Conservation (phyloP, 2,113 vertebrate species). For the Salminus brasiliensis region DNA sequence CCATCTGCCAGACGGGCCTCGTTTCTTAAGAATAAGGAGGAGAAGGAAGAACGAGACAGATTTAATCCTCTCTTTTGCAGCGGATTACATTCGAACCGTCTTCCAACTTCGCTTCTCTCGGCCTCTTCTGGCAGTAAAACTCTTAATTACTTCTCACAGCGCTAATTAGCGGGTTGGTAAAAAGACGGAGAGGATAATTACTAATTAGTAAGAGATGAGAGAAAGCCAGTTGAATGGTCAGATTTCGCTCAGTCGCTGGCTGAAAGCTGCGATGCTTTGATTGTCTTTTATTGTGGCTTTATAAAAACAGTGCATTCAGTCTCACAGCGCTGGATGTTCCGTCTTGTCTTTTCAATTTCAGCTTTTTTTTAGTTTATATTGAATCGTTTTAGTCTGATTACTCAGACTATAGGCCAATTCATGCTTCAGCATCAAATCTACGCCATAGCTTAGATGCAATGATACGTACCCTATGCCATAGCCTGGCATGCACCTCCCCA, state of each 20-base stretch:
- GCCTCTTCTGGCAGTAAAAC: conserved; percentile 36
- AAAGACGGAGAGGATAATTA: conserved; percentile 40
- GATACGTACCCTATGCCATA: no score
- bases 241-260: conserved; percentile 3
- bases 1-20: background rate
- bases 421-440: no score
- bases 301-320: background rate
- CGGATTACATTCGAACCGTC: background rate
- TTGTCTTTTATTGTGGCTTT: background rate
- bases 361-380: no score
- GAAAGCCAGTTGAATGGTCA: conserved; percentile 24
- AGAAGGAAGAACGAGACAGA: background rate
- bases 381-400: no score
- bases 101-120: background rate
- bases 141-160: conserved; percentile 48
- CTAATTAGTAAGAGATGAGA: conserved; percentile 40
- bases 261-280: background rate
- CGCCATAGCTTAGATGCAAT: no score
- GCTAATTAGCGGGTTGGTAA: conserved; percentile 44
- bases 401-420: no score
- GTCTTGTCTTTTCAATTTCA: no score
- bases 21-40: conserved; percentile 27
- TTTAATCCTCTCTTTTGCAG: conserved; percentile 19
- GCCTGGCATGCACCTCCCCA: no score
- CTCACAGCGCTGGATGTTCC: no score